Evolutionary conservation across 2,888 invertebrate genomes (phyloP).

Genomic region (Pteria penguin): DNA sequence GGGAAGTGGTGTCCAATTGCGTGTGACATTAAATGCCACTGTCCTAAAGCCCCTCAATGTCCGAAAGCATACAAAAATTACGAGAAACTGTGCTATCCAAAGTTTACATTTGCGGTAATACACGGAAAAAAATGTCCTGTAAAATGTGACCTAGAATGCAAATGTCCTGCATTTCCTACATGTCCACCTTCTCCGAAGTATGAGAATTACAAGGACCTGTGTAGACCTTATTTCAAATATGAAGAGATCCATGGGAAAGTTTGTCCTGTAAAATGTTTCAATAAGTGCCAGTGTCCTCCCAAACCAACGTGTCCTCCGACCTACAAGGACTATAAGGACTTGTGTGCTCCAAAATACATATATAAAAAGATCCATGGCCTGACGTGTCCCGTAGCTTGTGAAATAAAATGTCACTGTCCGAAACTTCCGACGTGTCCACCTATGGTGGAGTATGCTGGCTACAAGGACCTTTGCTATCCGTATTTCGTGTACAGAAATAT

Average conservation of each 20-base stretch:
- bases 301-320: neutral
- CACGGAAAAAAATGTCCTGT: neutral
- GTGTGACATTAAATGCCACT: conserved; percentile 6
- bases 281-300: conserved; percentile 1
- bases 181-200: neutral
- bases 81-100: neutral
- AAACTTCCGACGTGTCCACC: neutral
- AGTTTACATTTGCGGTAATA: neutral
- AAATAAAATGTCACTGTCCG: neutral
- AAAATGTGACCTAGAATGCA: conserved; percentile 1
- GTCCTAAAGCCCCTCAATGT: neutral
- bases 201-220: neutral
- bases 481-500: neutral
- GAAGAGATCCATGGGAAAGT: neutral
- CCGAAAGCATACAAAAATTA: neutral
- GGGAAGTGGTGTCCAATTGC: neutral
- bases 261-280: neutral
- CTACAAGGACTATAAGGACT: neutral
- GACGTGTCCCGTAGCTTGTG: neutral
- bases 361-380: neutral
- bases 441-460: neutral
- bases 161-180: neutral
- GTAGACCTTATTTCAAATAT: neutral
- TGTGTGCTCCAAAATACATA: neutral
- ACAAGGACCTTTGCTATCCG: neutral